A percentile compares a stretch with the other conserved stretches of the same genome.
These are phyloP conservation scores for Leptinotarsa defecta DNA, from an alignment of 1,140 invertebrate genomes.

Conservation along the genomic window DNA sequence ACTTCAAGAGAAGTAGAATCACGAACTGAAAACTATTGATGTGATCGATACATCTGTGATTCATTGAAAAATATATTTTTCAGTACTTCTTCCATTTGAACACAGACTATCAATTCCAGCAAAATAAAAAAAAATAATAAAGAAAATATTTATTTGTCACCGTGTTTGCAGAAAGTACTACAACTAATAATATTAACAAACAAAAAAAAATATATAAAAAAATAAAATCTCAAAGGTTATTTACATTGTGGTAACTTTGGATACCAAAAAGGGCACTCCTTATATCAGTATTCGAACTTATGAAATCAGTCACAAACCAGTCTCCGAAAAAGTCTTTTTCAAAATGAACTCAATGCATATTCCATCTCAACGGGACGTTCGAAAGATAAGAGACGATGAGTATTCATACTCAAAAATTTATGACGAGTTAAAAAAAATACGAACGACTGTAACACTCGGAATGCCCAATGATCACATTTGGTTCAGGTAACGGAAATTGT, in stretches of 20 bases:
- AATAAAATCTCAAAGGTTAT: slow-evolving; percentile 7
- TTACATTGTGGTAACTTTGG: slow-evolving; percentile 23
- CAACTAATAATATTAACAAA: slow-evolving; percentile 29
- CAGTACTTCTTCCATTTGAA: no score
- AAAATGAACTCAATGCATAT: neutral
- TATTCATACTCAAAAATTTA: no score
- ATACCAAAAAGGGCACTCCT: no score
- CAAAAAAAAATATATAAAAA: slow-evolving; percentile 18
- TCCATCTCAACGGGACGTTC: neutral
- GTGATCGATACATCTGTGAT: no score
- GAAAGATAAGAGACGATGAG: no score
- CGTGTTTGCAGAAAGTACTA: slow-evolving; percentile 33
- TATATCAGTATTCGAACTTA: neutral
- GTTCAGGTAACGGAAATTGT: neutral
- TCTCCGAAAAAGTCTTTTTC: neutral
- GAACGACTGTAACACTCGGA: neutral
- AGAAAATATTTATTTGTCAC: slow-evolving; percentile 48
- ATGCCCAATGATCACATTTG: slow-evolving; percentile 14
- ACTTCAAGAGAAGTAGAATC: no score
- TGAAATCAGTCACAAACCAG: neutral
- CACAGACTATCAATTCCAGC: no score
- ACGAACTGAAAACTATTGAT: no score
- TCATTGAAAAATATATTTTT: no score
- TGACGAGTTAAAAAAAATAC: no score
- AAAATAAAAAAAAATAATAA: neutral